phyloP scores from a whole-genome alignment of 2,797 vertebrate species.

The Scarus forsteni region DNA sequence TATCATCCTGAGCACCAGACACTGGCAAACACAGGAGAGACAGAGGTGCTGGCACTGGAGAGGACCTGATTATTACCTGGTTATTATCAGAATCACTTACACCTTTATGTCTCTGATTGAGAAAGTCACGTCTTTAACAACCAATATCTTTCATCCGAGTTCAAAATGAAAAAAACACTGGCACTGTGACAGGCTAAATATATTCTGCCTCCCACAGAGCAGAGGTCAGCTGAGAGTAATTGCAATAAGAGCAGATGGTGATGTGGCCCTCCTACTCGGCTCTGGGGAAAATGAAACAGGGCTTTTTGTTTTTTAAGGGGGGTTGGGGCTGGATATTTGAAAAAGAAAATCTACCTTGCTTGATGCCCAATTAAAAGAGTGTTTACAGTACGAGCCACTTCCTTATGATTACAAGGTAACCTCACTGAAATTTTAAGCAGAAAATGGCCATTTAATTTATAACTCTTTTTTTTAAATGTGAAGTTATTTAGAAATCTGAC shows the following conservation, averaged over 20 bases:
- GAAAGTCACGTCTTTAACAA: constrained; percentile 34
- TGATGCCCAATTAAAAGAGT: no score
- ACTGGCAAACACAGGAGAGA: constrained; percentile 16
- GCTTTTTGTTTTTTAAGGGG: constrained; percentile 26
- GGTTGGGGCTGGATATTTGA: not conserved
- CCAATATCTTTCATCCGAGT: constrained; percentile 35
- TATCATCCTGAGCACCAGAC: constrained; percentile 43
- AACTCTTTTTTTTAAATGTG: no score
- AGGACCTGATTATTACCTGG: constrained; percentile 27
- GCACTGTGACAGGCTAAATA: constrained; percentile 48
- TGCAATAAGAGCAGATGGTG: constrained; percentile 73
- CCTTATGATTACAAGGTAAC: no score
- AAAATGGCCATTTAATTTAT: no score
- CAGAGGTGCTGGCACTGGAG: constrained; percentile 27
- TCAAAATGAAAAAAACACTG: constrained; percentile 36
- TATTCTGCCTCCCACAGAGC: constrained; percentile 48
- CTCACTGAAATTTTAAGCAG: no score
- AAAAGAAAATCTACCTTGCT: no score
- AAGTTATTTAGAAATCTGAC: no score
- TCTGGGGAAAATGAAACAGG: constrained; percentile 48
- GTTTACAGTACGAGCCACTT: no score
- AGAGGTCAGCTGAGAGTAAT: constrained; percentile 61
- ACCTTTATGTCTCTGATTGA: constrained; percentile 37
- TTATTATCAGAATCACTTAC: constrained; percentile 55
- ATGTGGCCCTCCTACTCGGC: constrained; percentile 63